Base-by-base conservation (phyloP, 2,797 vertebrate genomes). In the Molossus alvarezi region DNA sequence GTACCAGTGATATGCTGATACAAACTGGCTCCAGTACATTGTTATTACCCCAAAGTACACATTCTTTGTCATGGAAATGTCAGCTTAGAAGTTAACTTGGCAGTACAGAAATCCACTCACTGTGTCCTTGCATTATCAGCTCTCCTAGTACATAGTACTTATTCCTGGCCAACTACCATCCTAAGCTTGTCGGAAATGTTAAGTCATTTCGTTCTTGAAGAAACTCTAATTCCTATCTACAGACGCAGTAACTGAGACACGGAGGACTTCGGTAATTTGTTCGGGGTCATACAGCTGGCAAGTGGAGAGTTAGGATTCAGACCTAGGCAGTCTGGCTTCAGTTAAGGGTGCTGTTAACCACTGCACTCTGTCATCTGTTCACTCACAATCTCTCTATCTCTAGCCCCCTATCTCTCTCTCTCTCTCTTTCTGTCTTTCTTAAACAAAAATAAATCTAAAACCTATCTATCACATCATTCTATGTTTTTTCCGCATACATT, bases 111-210 rank as follows among this genome's bases (percentile, higher is more conserved):
- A 79, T 69, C 69, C 13, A 29, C 41, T 58, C n/a, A 5, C 5
- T 2, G 5, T 48, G 8, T 86, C 5, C 6, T 69, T 90, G 25
- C 9, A 5, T 25, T 69, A 33, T 80, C 14, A 89, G 3, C n/a
- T 60, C 14, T 82, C 75, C 20, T 73, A 69, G 15, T 51, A 41
- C 20, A 12, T 21, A 48, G 8, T 57, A 48, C 14, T 96, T 67
- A 76, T 69, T 89, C 23, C 21, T 37, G 58, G n/a, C 11, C 21
- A 89, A 9, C 18, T 37, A 37, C 7, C 83, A 11, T n/a, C 81
- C n/a, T 67, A 51, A 95, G 45, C 72, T 67, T 51, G 57, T 91
- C 69, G 51, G 9, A 91, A 81, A 64, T 73, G 71, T 64, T 60
- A 86, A 71, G 14, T 92, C n/a, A 58, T 55, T 57, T 80, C 64